phyloP scores from a whole-genome alignment of 2,888 invertebrate genomes.

The Galerucella calmariensis region DNA sequence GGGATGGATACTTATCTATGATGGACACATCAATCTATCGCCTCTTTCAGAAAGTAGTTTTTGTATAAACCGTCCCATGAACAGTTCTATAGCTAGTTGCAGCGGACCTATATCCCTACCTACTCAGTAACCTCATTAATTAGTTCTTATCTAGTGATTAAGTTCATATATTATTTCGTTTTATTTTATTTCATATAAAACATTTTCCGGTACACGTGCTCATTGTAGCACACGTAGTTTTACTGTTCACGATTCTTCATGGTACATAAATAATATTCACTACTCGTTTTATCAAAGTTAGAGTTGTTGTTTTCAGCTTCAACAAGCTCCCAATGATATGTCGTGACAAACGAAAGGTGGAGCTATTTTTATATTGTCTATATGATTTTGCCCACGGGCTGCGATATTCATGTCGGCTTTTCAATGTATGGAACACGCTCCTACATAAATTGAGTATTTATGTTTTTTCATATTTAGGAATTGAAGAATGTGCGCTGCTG shows the following conservation, averaged over 20 bases:
- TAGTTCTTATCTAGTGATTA: not conserved
- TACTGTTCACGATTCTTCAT: constrained; percentile 21
- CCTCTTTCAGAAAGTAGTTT: too few species aligned
- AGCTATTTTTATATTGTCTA: not conserved
- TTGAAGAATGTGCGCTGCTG: not conserved
- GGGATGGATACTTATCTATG: too few species aligned
- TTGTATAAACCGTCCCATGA: too few species aligned
- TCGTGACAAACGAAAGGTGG: constrained; percentile 13
- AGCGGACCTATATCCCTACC: too few species aligned
- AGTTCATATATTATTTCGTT: not conserved
- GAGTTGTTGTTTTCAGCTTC: constrained; percentile 21
- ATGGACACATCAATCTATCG: too few species aligned
- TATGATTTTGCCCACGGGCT: constrained; percentile 5
- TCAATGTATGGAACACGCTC: constrained; percentile 14
- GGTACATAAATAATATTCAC: not conserved
- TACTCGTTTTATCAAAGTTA: constrained; percentile 14
- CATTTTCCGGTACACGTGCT: constrained; percentile 23
- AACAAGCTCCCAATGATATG: constrained; percentile 8
- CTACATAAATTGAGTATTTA: constrained; percentile 7
- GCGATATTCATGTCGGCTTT: constrained; percentile 10
- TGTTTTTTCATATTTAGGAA: not conserved
- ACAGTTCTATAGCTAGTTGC: too few species aligned
- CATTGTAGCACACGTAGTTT: not conserved
- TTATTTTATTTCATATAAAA: not conserved
- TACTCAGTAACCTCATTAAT: not conserved